Base-by-base conservation (phyloP, 2,797 vertebrate species). In the Chanos chanos region DNA sequence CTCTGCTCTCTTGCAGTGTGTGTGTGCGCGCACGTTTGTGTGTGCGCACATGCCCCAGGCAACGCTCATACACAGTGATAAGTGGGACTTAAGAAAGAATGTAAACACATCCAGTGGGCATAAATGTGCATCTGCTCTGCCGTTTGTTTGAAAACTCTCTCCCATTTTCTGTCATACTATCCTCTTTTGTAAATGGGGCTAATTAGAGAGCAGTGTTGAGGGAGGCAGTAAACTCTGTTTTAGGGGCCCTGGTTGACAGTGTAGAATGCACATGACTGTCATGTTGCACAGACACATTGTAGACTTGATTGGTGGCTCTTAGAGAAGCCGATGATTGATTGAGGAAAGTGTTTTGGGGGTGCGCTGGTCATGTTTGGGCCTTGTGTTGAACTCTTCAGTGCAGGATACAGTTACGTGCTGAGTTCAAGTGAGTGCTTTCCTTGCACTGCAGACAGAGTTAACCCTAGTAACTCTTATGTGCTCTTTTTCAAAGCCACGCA, bases 101-200 rank as follows among this genome's bases (percentile, higher is more conserved):
- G n/a, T n/a, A n/a, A n/a, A n/a, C n/a, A n/a, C n/a, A n/a, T n/a
- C n/a, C n/a, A n/a, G n/a, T n/a, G n/a, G n/a, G n/a, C n/a, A n/a
- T n/a, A n/a, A n/a, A n/a, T n/a, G n/a, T n/a, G n/a, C n/a, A n/a
- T n/a, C n/a, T n/a, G n/a, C n/a, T n/a, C n/a, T n/a, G 57, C 22
- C 61, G 59, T 73, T 78, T 75, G 48, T 57, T 68, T 72, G 68
- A 16, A 49, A 64, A 75, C 13, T 34, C 8, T 13, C 33, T 45
- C 45, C 72, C 66, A 81, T 15, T 53, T 39, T 45, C 10, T 18
- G 31, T 48, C 12, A 30, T 9, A 33, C 43, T 22, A 12, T 51
- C 58, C 49, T 61, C 6, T n/a, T 4, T 25, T 16, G 31, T 15
- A 18, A 47, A 39, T 60, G 43, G 41, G 55, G 49, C 44, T 72